Conservation (phyloP, 2,888 invertebrate species). For the Campoplex nolae region DNA sequence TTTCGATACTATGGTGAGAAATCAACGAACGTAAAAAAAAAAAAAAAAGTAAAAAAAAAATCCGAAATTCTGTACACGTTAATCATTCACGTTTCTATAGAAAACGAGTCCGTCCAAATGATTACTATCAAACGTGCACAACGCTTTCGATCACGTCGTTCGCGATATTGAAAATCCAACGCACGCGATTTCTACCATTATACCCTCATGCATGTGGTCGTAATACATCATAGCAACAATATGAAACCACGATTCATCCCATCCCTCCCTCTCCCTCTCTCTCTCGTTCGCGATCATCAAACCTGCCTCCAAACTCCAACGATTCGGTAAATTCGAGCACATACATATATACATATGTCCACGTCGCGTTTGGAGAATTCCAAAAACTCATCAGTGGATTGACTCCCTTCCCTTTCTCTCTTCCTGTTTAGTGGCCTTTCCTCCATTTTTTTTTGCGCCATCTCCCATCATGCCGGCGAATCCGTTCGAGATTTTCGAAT, state of each 20-base stretch:
- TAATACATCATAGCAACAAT: constrained; percentile 42
- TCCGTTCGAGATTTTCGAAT: not conserved
- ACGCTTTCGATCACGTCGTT: constrained; percentile 37
- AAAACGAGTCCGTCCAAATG: constrained; percentile 37
- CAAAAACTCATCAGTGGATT: constrained; percentile 64
- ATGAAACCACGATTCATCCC: constrained; percentile 53
- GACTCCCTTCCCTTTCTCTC: constrained; percentile 62
- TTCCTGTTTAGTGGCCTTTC: constrained; percentile 18
- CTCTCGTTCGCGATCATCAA: constrained; percentile 49
- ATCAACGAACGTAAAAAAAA: constrained; percentile 29
- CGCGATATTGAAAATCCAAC: constrained; percentile 60
- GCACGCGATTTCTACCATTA: constrained; percentile 38
- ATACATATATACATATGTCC: constrained; percentile 10
- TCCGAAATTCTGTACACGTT: constrained; percentile 32
- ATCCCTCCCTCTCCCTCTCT: not conserved
- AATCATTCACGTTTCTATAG: constrained; percentile 45
- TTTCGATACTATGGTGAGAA: constrained; percentile 30
- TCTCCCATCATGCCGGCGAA: not conserved
- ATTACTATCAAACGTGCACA: constrained; percentile 41
- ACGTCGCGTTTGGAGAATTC: constrained; percentile 49
- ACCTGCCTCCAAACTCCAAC: constrained; percentile 34
- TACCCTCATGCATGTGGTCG: constrained; percentile 13
- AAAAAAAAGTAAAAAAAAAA: constrained; percentile 4
- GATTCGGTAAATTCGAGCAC: constrained; percentile 35
- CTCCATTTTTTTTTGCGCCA: not conserved